Base-by-base conservation (phyloP, 1,140 invertebrate genomes). In the Planococcus citri region DNA sequence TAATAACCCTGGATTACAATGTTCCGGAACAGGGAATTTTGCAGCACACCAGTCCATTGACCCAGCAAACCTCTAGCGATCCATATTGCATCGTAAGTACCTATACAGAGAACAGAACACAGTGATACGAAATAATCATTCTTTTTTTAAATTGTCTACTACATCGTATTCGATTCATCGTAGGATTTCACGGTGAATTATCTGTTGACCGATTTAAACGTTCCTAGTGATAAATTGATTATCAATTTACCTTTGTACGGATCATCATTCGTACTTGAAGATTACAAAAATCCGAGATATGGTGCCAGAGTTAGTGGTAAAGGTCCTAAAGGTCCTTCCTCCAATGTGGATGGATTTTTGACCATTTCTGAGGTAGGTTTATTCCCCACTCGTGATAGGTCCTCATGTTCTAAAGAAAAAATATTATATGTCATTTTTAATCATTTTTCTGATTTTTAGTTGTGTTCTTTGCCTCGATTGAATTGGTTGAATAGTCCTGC, bases 311-410 rank as follows among this genome's bases (percentile, higher is more conserved):
- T 25, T 22, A 64, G 3, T 17, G 60, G 25, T 1, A 10, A 9
- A 9, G 60, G 60, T 25, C 60, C 60, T 9, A 10, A 10, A 10
- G 60, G 60, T 1, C 14, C 17, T 17, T 10, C 10, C 20, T 24
- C 60, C 4, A 24, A 64, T 64, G 22, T 64, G 12, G 22, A 27
- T 17, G 60, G 60, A 25, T 25, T 64, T 25, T 17, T 64, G 12
- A 64, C 60, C 9, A 64, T 64, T 4, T 64, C 60, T 25, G 60
- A 64, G 17, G 60, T 64, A 64, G 2, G 60, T 22, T n/a, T n/a
- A 20, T 37, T 6, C 17, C 8, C 57, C 6, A n/a, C n/a, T n/a
- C n/a, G n/a, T n/a, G n/a, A n/a, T 41, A 41, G n/a, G n/a, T 9
- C n/a, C n/a, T 41, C 37, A 41, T 41, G 37, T 41, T 41, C 37